Base-by-base conservation (phyloP, 2,113 vertebrate genomes). In the Sorex fumeus region DNA sequence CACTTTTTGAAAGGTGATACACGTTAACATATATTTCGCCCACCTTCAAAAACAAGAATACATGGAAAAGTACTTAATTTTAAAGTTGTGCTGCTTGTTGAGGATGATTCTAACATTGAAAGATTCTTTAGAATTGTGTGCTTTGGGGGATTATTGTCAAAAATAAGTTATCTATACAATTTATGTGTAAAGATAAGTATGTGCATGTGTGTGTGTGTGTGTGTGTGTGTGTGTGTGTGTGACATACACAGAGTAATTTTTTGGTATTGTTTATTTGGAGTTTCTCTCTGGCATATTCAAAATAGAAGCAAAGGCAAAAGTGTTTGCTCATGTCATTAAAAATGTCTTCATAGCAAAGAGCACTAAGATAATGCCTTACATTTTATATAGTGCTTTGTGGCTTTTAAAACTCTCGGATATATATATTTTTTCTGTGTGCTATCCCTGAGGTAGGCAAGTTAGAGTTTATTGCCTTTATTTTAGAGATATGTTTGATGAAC, bases 261-360 rank as follows among this genome's bases (percentile, higher is more conserved):
- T 88, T 81, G 69, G 34, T 78, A 78, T 40, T 74, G 74, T 87
- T 91, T 64, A 87, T 87, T 94, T 71, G 77, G 71, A 71, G 19
- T 47, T 36, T 94, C 94, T 87, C 88, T 90, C 80, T 91, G 36
- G 47, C 69, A 36, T 81, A 87, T 92, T 82, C 57, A 84, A 50
- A 94, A 78, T 91, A 95, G 82, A 95, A 93, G 90, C 64, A 86
- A 91, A 95, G 50, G 32, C n/a, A 91, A 88, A 92, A 25, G 19
- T 92, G 27, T 88, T 94, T 92, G 76, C 74, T 92, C 47, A 74
- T 88, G 64, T 93, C 84, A 62, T 79, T 69, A 74, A 90, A 84
- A 91, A 88, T 72, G 12, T 76, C 43, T 94, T 95, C 32, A 82
- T 92, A 75, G 74, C 40, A 86, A 90, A 89, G 34, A 18, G 50